phyloP scores from a whole-genome alignment of 2,797 vertebrate genomes.

The Meriones psammophilus region DNA sequence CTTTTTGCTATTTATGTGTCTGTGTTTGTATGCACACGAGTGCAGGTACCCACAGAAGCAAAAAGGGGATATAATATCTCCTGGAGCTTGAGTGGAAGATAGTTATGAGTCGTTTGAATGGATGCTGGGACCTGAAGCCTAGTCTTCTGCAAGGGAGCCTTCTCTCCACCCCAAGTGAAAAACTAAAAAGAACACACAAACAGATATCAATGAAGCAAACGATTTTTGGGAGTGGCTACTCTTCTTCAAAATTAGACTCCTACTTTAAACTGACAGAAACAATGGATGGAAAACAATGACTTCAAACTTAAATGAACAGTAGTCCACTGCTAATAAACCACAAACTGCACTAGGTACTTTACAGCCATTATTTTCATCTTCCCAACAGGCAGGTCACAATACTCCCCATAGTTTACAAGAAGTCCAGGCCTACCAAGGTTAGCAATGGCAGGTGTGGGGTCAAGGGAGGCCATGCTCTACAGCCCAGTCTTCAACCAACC shows the following conservation, averaged over 20 bases:
- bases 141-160: background rate
- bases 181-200: conserved; percentile 16
- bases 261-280: conserved; percentile 42
- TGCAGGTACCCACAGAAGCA: background rate
- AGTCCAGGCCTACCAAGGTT: background rate
- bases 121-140: background rate
- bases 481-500: background rate
- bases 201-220: background rate
- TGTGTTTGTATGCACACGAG: background rate
- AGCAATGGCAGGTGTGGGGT: background rate
- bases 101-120: background rate
- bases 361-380: conserved; percentile 13
- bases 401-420: conserved; percentile 21
- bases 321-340: conserved; percentile 30
- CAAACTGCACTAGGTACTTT: conserved; percentile 16
- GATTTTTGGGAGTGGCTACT: background rate
- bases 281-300: background rate
- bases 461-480: background rate
- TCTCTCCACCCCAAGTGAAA: background rate
- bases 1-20: background rate
- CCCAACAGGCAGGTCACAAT: background rate
- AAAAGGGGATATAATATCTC: background rate
- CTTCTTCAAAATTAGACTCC: background rate
- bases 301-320: conserved; percentile 14
- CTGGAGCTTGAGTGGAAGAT: background rate